A percentile compares a stretch with the other conserved stretches of the same genome.
Conservation (phyloP, 37 sponge, comb jelly and placozoan genomes). For the Hexactinellida sp. region DNA sequence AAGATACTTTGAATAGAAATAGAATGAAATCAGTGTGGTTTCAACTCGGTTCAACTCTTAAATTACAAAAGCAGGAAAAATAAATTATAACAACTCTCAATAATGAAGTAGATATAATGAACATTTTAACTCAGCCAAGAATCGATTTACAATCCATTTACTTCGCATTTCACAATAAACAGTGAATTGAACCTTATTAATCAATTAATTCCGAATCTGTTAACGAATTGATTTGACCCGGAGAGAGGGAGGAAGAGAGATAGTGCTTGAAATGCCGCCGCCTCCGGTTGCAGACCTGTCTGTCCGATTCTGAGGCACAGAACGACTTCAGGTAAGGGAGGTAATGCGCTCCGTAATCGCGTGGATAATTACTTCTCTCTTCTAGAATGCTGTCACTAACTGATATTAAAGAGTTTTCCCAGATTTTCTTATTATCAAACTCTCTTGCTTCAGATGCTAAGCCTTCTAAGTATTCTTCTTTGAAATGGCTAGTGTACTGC, state of each 20-base stretch:
- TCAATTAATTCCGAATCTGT: not conserved
- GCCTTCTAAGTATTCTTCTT: not conserved
- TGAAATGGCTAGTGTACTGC: not conserved
- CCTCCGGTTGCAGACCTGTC: not conserved
- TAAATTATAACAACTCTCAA: no score
- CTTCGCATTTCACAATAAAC: not conserved
- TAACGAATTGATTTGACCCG: not conserved
- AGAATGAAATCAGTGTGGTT: no score
- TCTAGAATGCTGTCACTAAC: not conserved
- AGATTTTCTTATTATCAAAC: not conserved
- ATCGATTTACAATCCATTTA: conserved; percentile 1
- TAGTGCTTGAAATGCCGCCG: not conserved
- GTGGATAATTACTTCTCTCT: not conserved
- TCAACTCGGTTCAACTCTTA: no score
- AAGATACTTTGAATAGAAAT: no score
- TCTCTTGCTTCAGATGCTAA: not conserved
- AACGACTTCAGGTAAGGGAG: not conserved
- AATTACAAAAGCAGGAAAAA: no score
- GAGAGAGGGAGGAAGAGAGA: not conserved
- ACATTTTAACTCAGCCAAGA: not conserved
- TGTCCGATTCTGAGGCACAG: not conserved
- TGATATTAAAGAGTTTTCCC: not conserved
- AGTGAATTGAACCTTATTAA: not conserved
- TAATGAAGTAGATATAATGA: not conserved
- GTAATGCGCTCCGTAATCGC: not conserved